Percentiles rank a stretch among this genome's conserved stretches.
These are phyloP conservation scores for Ectemnius cavifrons DNA, from an alignment of 2,888 invertebrate species.

Conservation along the genomic window DNA sequence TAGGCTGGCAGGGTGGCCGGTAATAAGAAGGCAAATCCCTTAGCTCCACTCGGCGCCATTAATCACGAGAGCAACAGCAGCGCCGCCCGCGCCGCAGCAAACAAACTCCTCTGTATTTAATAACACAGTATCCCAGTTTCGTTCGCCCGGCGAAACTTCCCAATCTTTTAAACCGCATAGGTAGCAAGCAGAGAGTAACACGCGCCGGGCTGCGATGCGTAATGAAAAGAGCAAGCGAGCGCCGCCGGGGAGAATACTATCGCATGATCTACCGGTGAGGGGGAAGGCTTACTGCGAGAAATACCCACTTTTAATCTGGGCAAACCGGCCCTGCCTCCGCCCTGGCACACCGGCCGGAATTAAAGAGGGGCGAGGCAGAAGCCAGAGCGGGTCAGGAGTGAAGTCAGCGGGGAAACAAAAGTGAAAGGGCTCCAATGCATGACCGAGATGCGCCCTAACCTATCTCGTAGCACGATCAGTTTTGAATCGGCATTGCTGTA, in stretches of 20 bases:
- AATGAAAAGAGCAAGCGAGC: constrained; percentile 1
- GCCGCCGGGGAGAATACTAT: constrained; percentile 22
- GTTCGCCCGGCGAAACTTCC: no score
- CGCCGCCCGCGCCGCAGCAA: no score
- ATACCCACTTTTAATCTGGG: constrained; percentile 72
- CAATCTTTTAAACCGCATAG: no score
- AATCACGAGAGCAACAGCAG: no score
- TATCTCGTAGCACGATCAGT: background rate
- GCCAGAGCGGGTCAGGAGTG: constrained; percentile 39
- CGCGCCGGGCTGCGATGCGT: no score
- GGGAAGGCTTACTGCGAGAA: constrained; percentile 61
- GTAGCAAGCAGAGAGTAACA: no score
- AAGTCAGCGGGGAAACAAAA: constrained; percentile 20
- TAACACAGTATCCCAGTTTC: no score
- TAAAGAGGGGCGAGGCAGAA: constrained; percentile 33
- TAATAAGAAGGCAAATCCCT: no score
- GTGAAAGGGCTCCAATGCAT: constrained; percentile 25
- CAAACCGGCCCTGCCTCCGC: constrained; percentile 50
- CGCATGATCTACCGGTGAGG: constrained; percentile 25
- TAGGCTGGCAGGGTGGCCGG: no score
- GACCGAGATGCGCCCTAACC: constrained; percentile 4
- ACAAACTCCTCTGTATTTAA: no score
- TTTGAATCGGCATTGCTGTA: no score
- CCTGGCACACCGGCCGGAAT: constrained; percentile 30
- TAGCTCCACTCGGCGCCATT: no score